Conservation (phyloP, 2,888 invertebrate species). For the Cerceris ruficornis region DNA sequence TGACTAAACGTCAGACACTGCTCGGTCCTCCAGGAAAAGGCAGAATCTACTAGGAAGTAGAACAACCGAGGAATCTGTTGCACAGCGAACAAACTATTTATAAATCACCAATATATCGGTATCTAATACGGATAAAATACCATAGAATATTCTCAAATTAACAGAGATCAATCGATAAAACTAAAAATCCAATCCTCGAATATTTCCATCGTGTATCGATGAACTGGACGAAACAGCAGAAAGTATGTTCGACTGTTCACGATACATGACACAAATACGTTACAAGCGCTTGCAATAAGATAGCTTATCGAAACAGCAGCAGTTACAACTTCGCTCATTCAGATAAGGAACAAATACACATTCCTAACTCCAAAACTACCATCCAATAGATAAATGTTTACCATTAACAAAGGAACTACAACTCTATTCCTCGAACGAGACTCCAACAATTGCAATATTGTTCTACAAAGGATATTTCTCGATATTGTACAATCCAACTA, state of each 20-base stretch:
- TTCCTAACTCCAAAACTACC: not conserved
- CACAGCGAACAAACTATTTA: constrained; percentile 12
- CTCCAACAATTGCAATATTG: too few relatives aligned
- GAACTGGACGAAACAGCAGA: not conserved
- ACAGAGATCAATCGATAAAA: too few relatives aligned
- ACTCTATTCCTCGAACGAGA: too few relatives aligned
- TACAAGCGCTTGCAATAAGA: constrained; percentile 15
- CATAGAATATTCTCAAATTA: too few relatives aligned
- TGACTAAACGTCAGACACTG: constrained; percentile 41
- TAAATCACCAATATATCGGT: not conserved
- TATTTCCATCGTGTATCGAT: not conserved
- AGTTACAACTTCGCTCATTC: constrained; percentile 19
- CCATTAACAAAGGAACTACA: too few relatives aligned
- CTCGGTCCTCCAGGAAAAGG: constrained; percentile 21
- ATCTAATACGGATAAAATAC: too few relatives aligned
- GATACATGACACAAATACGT: constrained; percentile 19
- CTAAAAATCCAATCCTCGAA: too few relatives aligned
- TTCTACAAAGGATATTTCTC: too few relatives aligned
- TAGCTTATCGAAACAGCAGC: constrained; percentile 32
- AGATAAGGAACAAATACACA: constrained; percentile 16
- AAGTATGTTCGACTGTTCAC: constrained; percentile 2
- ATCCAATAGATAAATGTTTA: too few relatives aligned
- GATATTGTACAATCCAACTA: too few relatives aligned
- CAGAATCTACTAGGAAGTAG: constrained; percentile 30
- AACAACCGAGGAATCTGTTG: constrained; percentile 8